Conservation (phyloP, 2,113 vertebrate species). For the Vimba vimba region DNA sequence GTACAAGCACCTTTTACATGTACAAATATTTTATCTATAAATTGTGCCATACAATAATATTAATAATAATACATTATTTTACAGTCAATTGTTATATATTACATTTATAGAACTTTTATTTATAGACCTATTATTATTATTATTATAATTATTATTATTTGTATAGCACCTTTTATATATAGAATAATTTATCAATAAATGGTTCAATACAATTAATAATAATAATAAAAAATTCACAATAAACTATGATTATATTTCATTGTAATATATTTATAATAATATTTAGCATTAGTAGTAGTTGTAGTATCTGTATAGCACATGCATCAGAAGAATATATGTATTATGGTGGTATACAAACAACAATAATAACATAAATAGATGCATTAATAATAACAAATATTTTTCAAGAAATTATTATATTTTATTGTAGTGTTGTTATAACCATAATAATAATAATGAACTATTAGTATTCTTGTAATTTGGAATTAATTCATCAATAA, state of each 20-base stretch:
- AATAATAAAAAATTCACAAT: background rate
- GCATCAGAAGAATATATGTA: background rate
- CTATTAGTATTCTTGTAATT: background rate
- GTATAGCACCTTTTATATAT: background rate
- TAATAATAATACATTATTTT: too few species aligned
- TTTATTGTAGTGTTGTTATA: background rate
- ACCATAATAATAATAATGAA: background rate
- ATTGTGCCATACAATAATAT: too few species aligned
- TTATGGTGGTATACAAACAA: background rate
- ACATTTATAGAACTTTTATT: too few species aligned
- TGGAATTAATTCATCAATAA: too few species aligned
- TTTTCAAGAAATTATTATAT: background rate
- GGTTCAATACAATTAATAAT: background rate
- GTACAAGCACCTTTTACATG: too few species aligned
- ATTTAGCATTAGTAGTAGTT: background rate
- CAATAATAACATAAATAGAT: background rate
- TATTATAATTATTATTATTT: background rate
- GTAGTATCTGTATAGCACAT: background rate
- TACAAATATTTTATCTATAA: too few species aligned
- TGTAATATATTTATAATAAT: background rate
- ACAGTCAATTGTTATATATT: too few species aligned
- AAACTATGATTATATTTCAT: background rate
- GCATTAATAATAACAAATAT: background rate
- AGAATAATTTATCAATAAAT: background rate
- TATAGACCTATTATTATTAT: background rate